A percentile compares a stretch with the other conserved stretches of the same genome.
phyloP scores from a whole-genome alignment of 2,888 invertebrate genomes.

The Latheticus oryzae region DNA sequence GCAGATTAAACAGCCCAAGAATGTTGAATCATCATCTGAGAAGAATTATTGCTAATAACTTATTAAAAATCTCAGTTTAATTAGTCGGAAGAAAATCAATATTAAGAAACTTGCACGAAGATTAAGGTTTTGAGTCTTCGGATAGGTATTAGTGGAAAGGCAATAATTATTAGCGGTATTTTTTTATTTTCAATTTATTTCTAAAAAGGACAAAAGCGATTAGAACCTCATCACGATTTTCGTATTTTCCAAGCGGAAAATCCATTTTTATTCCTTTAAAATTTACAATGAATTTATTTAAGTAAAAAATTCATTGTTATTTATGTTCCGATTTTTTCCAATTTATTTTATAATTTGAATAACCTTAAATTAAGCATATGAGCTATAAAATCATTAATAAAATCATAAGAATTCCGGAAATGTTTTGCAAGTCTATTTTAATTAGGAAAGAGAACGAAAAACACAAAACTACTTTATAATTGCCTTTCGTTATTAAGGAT shows the following conservation, averaged over 20 bases:
- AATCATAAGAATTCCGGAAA: constrained; percentile 6
- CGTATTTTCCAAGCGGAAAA: too few species aligned
- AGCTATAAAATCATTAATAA: not conserved
- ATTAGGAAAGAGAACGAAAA: constrained; percentile 16
- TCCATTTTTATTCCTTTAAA: too few species aligned
- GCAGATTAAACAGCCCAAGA: constrained; percentile 1
- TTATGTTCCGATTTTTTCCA: not conserved
- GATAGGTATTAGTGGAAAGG: constrained; percentile 20
- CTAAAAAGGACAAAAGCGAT: constrained; percentile 15
- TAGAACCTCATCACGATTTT: constrained; percentile 13
- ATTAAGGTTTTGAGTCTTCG: constrained; percentile 20
- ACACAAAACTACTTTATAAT: constrained; percentile 5
- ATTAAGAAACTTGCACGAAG: constrained; percentile 13
- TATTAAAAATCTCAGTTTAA: constrained; percentile 18
- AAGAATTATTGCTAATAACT: constrained; percentile 9
- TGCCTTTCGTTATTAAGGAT: constrained; percentile 7
- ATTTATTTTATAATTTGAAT: not conserved
- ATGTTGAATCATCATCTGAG: constrained; percentile 9
- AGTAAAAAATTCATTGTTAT: too few species aligned
- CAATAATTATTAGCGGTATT: constrained; percentile 16
- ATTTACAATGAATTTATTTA: too few species aligned
- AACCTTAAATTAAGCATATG: not conserved
- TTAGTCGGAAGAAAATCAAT: constrained; percentile 12
- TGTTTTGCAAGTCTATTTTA: constrained; percentile 15
- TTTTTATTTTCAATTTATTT: constrained; percentile 21